Evolutionary conservation across 2,888 invertebrate species (phyloP), one percentile per base, ranked within the genome.

Genomic region (Epinotia brunnichana): DNA sequence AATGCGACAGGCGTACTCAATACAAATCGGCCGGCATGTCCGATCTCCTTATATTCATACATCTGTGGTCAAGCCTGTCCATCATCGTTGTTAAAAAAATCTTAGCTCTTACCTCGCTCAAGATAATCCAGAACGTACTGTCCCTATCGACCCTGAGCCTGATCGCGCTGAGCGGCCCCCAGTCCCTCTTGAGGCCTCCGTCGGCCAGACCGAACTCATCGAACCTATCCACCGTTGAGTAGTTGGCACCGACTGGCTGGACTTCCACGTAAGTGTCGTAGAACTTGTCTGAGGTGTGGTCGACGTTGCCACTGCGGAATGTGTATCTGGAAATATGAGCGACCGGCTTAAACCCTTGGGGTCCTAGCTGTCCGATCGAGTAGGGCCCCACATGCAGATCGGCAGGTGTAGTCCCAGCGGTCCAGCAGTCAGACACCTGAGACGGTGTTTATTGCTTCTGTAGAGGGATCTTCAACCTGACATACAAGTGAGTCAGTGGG

Each of bases 271-370:
- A 96, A 0, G 98, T 97, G 79, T 98, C 96, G 83, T 96, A 96
- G 84, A 99, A 96, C 81, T 96, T 96, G 90, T 99, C 98, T 0
- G 96, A 96, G 0, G 96, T 96, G 90, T 98, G 98, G 81, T 98
- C 97, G 0, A 95, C 95, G 87, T 98, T 98, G 35, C 98, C 98
- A 87, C 98, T 98, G 74, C 97, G 95, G 85, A 98, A 96, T 74
- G 95, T 93, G 90, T 95, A 98, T 79, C 97, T 97, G 84, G n/a
- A 90, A 88, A 72, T 48, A 15, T 56, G 44, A 87, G 21, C 21
- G 21, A n/a, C n/a, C n/a, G n/a, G n/a, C n/a, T n/a, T n/a, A n/a
- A n/a, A n/a, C n/a, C n/a, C n/a, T n/a, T n/a, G n/a, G n/a, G n/a
- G n/a, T n/a, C n/a, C n/a, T n/a, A n/a, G n/a, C n/a, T n/a, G n/a